Base-by-base conservation (phyloP, 1,140 invertebrate genomes). In the Heliconius melpomene region DNA sequence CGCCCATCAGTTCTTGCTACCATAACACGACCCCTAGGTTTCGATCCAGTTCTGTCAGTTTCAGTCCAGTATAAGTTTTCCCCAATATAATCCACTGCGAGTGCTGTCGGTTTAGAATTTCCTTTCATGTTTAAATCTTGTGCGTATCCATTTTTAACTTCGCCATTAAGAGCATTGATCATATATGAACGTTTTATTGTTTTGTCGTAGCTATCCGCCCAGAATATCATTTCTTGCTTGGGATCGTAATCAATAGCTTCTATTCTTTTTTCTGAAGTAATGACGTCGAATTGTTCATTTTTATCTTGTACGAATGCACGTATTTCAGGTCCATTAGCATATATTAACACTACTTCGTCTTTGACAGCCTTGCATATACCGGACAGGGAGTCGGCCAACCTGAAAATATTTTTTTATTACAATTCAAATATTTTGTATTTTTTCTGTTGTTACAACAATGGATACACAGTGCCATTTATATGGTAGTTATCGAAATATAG, bases 61-160 rank as follows among this genome's bases (percentile, higher is more conserved):
- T 99, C 98, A 1, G 98, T 98, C 98, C 98, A 99, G 89, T 99
- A 99, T 0, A 99, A 94, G 94, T 99, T 99, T 74, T 97, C 97
- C 8, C 96, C 97, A 20, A 99, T 95, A 97, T 98, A 99, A 91
- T 99, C 98, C 0, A 99, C 96, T 1, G 98, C 97, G 0, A 99
- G 90, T 11, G 97, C 97, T 0, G 97, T 98, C 1, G 98, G 98
- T 89, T 97, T 98, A 0, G 96, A 96, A 79, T 97, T 96, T 11
- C 96, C 96, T 94, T 97, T 97, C 94, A 97, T 97, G 82, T 98
- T 96, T 1, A 99, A 93, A 90, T 98, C 97, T 94, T 99, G 98
- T 1, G 98, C 97, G 91, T 96, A 98, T 46, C 98, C 98, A 66
- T 96, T 97, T 92, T 97, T 97, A 0, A 96, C 97, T 88, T 97